Conservation (phyloP, 2,113 vertebrate genomes). For the Psilopogon haemacephalus region DNA sequence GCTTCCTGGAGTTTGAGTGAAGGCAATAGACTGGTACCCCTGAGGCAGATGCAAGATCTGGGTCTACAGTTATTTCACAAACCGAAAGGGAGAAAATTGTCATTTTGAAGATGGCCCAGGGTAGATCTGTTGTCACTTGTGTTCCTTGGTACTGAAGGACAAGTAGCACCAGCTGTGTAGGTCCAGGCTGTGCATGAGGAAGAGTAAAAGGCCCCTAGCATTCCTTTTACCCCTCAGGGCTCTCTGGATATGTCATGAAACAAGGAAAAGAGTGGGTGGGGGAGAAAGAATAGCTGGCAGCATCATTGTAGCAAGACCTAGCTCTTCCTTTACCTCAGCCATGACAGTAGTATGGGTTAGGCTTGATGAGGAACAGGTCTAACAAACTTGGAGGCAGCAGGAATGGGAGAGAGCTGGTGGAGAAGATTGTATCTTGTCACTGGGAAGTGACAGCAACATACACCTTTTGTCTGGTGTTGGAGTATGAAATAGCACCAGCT, state of each 20-base stretch:
- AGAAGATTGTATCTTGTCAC: background rate
- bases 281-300: background rate
- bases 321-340: background rate
- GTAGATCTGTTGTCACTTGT: background rate
- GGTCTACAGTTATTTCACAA: background rate
- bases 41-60: background rate
- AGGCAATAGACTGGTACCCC: background rate
- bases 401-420: background rate
- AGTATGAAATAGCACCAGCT: rapidly evolving
- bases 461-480: background rate
- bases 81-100: background rate
- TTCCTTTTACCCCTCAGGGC: background rate
- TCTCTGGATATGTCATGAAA: background rate
- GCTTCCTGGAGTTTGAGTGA: background rate
- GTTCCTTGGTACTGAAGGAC: background rate
- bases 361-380: background rate
- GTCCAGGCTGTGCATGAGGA: background rate
- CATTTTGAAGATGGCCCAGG: background rate
- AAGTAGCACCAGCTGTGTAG: background rate
- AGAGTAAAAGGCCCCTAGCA: background rate
- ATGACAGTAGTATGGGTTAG: background rate
- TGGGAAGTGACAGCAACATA: background rate
- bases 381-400: background rate
- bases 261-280: background rate
- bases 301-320: background rate